Conservation (phyloP, 2,797 vertebrate species). For the Trachops cirrhosus region DNA sequence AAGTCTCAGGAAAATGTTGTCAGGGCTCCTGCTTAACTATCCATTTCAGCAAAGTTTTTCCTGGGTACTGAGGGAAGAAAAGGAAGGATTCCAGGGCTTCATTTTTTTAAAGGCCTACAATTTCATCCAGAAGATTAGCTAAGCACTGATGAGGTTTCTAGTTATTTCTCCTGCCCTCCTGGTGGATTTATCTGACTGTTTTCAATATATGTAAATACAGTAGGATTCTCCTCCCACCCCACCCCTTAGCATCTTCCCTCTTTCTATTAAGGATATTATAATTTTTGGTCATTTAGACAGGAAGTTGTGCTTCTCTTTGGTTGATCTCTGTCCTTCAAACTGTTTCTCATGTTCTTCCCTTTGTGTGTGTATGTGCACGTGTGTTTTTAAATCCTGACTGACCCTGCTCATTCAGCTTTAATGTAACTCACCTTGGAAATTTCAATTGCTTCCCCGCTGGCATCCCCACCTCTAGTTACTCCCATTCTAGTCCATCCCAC, state of each 20-base stretch:
- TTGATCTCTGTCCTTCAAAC: not conserved
- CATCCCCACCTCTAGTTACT: not conserved
- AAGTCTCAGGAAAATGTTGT: conserved; percentile 15
- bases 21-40: not conserved
- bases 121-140: not conserved
- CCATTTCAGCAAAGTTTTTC: not conserved
- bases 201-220: not conserved
- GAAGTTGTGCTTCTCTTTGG: not conserved
- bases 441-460: not conserved
- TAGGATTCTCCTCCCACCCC: not conserved
- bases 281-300: not conserved
- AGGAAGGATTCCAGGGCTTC: not conserved
- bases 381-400: no score
- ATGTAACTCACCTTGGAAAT: not conserved
- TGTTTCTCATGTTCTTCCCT: not conserved
- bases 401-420: not conserved
- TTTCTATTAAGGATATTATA: not conserved
- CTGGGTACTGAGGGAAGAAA: not conserved
- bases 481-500: no score
- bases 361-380: no score
- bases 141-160: not conserved
- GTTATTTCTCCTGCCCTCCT: not conserved
- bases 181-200: not conserved
- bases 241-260: not conserved
- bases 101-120: not conserved